Conservation (phyloP, 1,140 invertebrate genomes). For the Tenebrio molitor region DNA sequence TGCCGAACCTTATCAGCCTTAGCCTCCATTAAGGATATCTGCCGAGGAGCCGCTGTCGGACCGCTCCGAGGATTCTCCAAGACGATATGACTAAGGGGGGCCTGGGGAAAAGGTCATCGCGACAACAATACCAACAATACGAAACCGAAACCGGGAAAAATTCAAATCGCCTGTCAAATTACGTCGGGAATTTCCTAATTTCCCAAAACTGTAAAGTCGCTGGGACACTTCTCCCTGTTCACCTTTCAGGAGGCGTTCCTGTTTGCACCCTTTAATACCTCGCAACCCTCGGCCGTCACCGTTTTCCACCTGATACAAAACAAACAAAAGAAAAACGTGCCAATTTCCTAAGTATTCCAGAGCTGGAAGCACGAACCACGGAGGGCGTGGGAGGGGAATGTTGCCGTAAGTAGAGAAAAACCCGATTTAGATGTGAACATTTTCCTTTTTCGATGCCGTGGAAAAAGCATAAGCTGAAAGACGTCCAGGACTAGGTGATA, state of each 20-base stretch:
- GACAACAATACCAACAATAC: too few relatives aligned
- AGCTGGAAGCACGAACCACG: not conserved
- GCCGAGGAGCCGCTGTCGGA: conserved; percentile 1
- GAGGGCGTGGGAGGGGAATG: not conserved
- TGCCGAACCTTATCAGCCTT: conserved; percentile 24
- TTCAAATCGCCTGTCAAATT: too few relatives aligned
- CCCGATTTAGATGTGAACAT: conserved; percentile 10
- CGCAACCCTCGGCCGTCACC: not conserved
- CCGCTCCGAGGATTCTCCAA: conserved; percentile 20
- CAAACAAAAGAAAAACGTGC: conserved; percentile 10
- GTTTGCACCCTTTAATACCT: not conserved
- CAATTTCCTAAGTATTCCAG: conserved; percentile 4
- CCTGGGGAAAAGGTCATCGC: not conserved
- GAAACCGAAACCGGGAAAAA: too few relatives aligned
- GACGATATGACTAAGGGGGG: conserved; percentile 18
- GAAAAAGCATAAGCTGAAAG: not conserved
- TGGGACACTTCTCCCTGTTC: not conserved
- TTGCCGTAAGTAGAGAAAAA: not conserved
- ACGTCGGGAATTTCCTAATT: too few relatives aligned
- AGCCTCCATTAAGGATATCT: conserved; percentile 33
- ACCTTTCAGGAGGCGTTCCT: not conserved
- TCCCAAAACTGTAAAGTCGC: too few relatives aligned
- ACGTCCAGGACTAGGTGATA: not conserved
- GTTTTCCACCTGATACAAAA: conserved; percentile 3
- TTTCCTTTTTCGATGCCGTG: conserved; percentile 1